Evolutionary conservation across 2,113 vertebrate species (phyloP).

Genomic region (Gobiocypris rarus): DNA sequence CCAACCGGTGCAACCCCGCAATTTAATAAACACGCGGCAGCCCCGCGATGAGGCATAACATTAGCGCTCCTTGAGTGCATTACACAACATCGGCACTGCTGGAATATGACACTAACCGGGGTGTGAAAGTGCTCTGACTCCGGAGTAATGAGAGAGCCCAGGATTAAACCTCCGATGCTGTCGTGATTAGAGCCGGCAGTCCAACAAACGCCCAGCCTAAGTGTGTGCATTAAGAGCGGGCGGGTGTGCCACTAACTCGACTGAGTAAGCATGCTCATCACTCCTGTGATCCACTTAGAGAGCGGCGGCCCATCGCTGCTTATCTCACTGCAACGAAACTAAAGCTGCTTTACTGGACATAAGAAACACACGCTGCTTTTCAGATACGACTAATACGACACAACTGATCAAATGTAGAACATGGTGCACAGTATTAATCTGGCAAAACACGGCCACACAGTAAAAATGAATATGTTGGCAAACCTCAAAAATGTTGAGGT

Average conservation of each 20-base stretch:
- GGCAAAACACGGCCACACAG: too few relatives aligned
- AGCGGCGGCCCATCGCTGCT: not conserved
- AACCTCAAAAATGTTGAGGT: too few relatives aligned
- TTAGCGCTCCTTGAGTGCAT: conserved; percentile 1
- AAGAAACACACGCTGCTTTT: not conserved
- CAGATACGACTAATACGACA: not conserved
- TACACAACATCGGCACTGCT: conserved; percentile 2
- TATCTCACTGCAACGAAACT: conserved; percentile 27
- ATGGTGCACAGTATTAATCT: not conserved
- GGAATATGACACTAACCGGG: conserved; percentile 50
- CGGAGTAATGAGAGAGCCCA: conserved; percentile 44
- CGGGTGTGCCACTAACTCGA: conserved; percentile 49
- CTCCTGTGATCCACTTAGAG: conserved; percentile 52
- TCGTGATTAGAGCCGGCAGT: conserved; percentile 36
- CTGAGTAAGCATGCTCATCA: conserved; percentile 49
- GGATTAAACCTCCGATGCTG: conserved; percentile 49
- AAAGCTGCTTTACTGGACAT: conserved; percentile 3
- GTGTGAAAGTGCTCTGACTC: conserved; percentile 51
- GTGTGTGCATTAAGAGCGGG: conserved; percentile 21
- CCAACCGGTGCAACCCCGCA: conserved; percentile 23
- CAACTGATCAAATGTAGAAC: not conserved
- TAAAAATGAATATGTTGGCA: too few relatives aligned
- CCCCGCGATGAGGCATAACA: conserved; percentile 20
- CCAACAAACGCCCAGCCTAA: conserved; percentile 6
- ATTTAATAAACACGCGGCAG: conserved; percentile 23